Percentiles rank a stretch among this genome's conserved stretches.
Conservation (phyloP, 2,113 vertebrate genomes). For the Scortum barcoo region DNA sequence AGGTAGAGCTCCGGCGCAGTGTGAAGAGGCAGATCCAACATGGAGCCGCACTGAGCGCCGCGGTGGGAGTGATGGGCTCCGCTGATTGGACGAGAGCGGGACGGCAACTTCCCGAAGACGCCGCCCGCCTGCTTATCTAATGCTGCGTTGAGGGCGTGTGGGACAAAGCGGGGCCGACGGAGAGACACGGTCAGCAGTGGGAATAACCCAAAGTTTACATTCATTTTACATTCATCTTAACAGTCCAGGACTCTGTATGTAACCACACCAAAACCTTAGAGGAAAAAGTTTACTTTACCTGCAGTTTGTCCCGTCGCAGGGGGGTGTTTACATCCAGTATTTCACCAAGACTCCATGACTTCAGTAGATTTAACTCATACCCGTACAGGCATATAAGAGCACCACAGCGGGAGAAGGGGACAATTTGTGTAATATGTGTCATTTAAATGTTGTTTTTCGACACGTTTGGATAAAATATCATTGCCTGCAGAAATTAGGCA, state of each 20-base stretch:
- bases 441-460: not conserved
- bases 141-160: constrained; percentile 42
- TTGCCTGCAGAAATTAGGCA: not conserved
- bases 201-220: not conserved
- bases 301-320: too few relatives aligned
- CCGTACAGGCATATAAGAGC: not conserved
- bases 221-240: too few relatives aligned
- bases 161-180: accelerated
- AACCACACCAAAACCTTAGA: too few relatives aligned
- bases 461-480: not conserved
- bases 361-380: not conserved
- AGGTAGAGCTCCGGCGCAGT: constrained; percentile 9
- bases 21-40: constrained; percentile 69
- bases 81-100: constrained; percentile 69
- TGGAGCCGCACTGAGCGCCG: constrained; percentile 64
- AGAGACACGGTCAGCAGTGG: not conserved
- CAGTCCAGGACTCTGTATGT: too few relatives aligned
- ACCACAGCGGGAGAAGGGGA: not conserved
- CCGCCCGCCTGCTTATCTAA: constrained; percentile 55
- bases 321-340: too few relatives aligned
- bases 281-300: not conserved
- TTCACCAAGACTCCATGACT: too few relatives aligned
- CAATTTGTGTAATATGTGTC: not conserved
- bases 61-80: constrained; percentile 38
- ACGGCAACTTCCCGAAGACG: constrained; percentile 51